Evolutionary conservation across 2,888 invertebrate species (phyloP).

Genomic region (Drosophila anomelani): DNA sequence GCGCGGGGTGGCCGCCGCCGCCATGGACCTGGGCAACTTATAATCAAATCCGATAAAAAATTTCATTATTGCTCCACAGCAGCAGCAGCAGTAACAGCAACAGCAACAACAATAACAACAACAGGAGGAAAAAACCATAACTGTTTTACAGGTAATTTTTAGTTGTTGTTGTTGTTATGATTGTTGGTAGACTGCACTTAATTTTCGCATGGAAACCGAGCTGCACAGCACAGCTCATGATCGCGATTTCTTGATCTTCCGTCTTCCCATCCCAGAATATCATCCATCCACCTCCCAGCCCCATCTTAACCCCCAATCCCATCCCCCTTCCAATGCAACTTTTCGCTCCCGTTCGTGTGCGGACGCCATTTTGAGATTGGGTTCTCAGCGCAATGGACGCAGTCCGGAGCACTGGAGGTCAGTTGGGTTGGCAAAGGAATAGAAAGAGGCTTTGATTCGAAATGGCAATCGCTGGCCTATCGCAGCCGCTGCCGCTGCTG

Average conservation of each 20-base stretch:
- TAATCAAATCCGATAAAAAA: constrained; percentile 80
- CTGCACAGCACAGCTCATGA: constrained; percentile 68
- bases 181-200: constrained; percentile 77
- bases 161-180: constrained; percentile 70
- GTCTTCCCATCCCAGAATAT: constrained; percentile 47
- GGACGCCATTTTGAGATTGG: constrained; percentile 68
- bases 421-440: constrained; percentile 65
- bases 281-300: constrained; percentile 18
- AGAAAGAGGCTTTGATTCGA: constrained; percentile 78
- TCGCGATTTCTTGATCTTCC: constrained; percentile 73
- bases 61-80: constrained; percentile 77
- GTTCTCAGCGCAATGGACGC: constrained; percentile 61
- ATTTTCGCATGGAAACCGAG: constrained; percentile 73
- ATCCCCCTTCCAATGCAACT: not conserved
- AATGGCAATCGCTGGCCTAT: constrained; percentile 60
- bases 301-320: not conserved
- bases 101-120: constrained; percentile 42
- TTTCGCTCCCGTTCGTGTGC: constrained; percentile 50
- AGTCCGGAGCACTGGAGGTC: constrained; percentile 63
- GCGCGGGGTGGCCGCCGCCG: constrained; percentile 64
- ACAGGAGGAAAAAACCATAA: constrained; percentile 55
- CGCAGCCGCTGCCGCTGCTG: constrained; percentile 33
- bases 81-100: constrained; percentile 47
- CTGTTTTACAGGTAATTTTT: constrained; percentile 76
- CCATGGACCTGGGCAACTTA: constrained; percentile 64